Evolutionary conservation across 1,140 invertebrate species (phyloP).

Genomic region (Cyrtorhinus lividipennis): DNA sequence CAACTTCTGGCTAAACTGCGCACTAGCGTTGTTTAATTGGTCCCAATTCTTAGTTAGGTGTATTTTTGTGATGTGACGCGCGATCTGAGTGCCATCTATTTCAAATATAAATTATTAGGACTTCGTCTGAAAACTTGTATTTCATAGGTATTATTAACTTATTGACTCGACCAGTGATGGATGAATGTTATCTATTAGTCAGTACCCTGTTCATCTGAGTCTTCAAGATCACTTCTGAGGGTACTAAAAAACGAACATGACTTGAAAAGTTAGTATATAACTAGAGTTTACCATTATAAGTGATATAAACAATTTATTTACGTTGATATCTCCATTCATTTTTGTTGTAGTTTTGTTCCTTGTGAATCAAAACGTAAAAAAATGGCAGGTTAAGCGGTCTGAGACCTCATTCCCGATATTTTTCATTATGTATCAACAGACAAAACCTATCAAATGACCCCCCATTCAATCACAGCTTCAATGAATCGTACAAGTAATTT

Average conservation of each 20-base stretch:
- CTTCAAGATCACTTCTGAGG: not conserved
- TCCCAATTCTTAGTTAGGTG: no score
- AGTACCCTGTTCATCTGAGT: not conserved
- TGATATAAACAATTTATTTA: not conserved
- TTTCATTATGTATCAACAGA: no score
- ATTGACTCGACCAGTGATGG: not conserved
- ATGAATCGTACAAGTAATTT: no score
- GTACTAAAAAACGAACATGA: not conserved
- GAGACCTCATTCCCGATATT: no score
- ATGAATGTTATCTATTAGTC: not conserved
- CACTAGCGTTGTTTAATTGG: no score
- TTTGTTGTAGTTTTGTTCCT: not conserved
- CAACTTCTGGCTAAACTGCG: no score
- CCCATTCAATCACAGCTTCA: no score
- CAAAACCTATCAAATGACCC: no score
- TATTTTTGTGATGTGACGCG: no score
- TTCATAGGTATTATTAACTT: not conserved
- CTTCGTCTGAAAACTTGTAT: no score
- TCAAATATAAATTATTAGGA: not conserved
- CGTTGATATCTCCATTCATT: not conserved
- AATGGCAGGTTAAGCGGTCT: no score
- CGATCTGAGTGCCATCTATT: not conserved
- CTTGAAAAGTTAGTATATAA: not conserved
- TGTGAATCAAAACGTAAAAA: not conserved
- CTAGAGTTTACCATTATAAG: conserved; percentile 3